phyloP scores from a whole-genome alignment of 2,113 vertebrate species.

The Spermophilus dauricus region DNA sequence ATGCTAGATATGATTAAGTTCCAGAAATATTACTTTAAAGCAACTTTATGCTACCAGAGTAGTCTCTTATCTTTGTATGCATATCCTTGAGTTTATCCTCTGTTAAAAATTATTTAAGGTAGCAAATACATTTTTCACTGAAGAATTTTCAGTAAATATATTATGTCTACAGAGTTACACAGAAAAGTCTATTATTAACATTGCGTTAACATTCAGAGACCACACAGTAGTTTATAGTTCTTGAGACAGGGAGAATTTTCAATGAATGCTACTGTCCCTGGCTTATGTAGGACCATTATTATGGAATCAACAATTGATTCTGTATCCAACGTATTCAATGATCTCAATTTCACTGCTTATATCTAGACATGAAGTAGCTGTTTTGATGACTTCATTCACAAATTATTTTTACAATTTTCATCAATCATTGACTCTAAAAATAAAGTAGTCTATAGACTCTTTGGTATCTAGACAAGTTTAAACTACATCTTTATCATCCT shows the following conservation, averaged over 20 bases:
- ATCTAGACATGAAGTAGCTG: conserved; percentile 45
- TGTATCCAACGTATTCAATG: conserved; percentile 55
- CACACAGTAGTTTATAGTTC: conserved; percentile 68
- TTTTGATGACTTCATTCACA: conserved; percentile 75
- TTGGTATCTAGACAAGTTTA: conserved; percentile 14
- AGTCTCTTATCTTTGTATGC: neutral
- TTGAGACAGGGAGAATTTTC: conserved; percentile 58
- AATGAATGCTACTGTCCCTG: conserved; percentile 49
- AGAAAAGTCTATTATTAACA: conserved; percentile 57
- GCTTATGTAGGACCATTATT: conserved; percentile 44
- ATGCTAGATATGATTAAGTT: neutral
- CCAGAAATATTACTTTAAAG: neutral
- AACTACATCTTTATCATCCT: neutral
- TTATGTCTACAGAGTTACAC: conserved; percentile 13
- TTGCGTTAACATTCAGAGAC: conserved; percentile 30
- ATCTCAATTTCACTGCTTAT: conserved; percentile 49
- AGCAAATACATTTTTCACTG: conserved; percentile 20
- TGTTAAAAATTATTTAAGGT: conserved; percentile 21
- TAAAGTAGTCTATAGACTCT: conserved; percentile 50
- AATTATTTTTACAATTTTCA: conserved; percentile 72
- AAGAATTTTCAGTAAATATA: conserved; percentile 16
- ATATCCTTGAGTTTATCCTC: conserved; percentile 6
- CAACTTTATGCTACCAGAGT: neutral
- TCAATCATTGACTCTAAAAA: conserved; percentile 65
- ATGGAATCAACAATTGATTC: conserved; percentile 59